Evolutionary conservation across 2,888 invertebrate genomes (phyloP).

Genomic region (Mylabris sibirica): DNA sequence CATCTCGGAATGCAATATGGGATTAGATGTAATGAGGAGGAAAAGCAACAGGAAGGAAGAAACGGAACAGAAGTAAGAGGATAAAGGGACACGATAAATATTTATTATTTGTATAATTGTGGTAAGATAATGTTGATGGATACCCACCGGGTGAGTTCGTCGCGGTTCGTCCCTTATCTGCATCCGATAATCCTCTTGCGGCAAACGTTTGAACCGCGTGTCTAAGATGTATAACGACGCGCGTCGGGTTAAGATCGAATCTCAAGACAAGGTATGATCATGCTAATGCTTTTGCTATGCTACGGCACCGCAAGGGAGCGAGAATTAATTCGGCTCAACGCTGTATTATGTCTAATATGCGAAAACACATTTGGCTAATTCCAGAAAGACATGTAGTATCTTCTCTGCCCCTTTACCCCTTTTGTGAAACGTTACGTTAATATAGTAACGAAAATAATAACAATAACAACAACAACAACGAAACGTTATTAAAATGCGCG

Average conservation of each 20-base stretch:
- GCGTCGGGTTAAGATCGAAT: constrained; percentile 58
- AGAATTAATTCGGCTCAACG: constrained; percentile 59
- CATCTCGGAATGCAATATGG: constrained; percentile 43
- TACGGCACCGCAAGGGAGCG: constrained; percentile 58
- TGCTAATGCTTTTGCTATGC: constrained; percentile 62
- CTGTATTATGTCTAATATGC: constrained; percentile 60
- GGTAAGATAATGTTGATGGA: constrained; percentile 48
- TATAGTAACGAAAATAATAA: background rate
- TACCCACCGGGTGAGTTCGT: constrained; percentile 28
- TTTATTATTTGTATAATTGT: constrained; percentile 59
- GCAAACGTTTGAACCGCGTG: constrained; percentile 57
- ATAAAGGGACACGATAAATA: constrained; percentile 58
- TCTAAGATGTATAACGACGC: constrained; percentile 57
- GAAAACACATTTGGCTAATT: constrained; percentile 59
- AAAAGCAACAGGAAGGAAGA: constrained; percentile 58
- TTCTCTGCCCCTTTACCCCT: constrained; percentile 9
- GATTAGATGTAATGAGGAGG: constrained; percentile 56
- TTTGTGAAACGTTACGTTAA: constrained; percentile 15
- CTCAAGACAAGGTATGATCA: constrained; percentile 60
- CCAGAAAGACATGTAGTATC: constrained; percentile 36
- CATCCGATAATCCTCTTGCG: constrained; percentile 62
- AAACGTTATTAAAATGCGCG: constrained; percentile 27
- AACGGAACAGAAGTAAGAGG: constrained; percentile 57
- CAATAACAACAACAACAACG: constrained; percentile 6
- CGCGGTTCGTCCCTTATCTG: constrained; percentile 51